These are phyloP conservation scores for Andrena trimmerana DNA, from an alignment of 2,888 invertebrate genomes.

Conservation along the genomic window DNA sequence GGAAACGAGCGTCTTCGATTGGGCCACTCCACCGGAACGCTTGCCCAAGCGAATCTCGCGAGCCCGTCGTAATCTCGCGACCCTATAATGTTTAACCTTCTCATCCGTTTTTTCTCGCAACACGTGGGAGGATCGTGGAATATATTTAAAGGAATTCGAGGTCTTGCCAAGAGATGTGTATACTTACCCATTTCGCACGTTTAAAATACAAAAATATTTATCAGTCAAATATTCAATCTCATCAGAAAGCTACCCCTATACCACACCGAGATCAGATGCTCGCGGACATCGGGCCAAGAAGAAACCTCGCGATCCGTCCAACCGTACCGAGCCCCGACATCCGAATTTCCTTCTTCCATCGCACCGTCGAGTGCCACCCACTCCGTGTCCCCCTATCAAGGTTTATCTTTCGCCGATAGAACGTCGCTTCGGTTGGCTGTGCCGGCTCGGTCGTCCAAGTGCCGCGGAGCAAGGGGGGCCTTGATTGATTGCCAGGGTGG, in stretches of 20 bases:
- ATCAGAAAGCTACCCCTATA: no score
- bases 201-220: no score
- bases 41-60: conserved; percentile 36
- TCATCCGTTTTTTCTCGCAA: background rate
- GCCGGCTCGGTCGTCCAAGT: conserved; percentile 40
- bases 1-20: conserved; percentile 66
- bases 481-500: conserved; percentile 82
- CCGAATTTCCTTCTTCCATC: conserved; percentile 40
- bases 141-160: background rate
- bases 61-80: background rate
- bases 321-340: background rate
- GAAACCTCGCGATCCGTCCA: no score
- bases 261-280: no score
- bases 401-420: conserved; percentile 70
- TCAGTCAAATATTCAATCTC: no score
- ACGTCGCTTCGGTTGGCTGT: conserved; percentile 63
- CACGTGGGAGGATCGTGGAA: background rate
- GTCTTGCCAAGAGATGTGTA: background rate
- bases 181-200: background rate
- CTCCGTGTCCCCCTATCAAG: conserved; percentile 31
- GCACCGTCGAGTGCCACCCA: conserved; percentile 44
- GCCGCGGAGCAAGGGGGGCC: conserved; percentile 45
- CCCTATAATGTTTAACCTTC: conserved; percentile 5
- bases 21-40: conserved; percentile 55
- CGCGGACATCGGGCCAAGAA: no score